Evolutionary conservation across 23 tunicate species (phyloP).

Genomic region (Ciona savignyi): DNA sequence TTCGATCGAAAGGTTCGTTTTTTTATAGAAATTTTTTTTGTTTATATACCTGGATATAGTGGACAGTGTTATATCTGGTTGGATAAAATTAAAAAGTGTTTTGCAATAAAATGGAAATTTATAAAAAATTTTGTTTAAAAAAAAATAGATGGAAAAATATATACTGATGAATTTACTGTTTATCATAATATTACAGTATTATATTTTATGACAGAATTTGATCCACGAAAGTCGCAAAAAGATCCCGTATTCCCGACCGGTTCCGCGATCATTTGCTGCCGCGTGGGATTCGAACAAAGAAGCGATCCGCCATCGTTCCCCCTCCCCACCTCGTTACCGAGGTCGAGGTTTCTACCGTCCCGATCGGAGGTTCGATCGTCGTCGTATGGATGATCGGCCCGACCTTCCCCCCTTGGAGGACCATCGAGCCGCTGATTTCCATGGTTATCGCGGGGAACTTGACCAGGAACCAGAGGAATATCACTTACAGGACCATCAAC

Average conservation of each 20-base stretch:
- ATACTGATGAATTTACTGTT: background rate
- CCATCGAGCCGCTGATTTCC: background rate
- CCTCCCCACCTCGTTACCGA: conserved; percentile 27
- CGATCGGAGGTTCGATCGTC: conserved; percentile 28
- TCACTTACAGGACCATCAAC: background rate
- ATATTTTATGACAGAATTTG: background rate
- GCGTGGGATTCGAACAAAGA: conserved; percentile 98
- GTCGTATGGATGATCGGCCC: conserved; percentile 25
- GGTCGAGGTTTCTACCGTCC: background rate
- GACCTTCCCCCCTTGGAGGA: background rate
- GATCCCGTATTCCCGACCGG: conserved; percentile 87
- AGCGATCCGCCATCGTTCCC: conserved; percentile 46
- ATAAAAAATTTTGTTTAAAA: conserved; percentile 31
- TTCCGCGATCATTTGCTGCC: conserved; percentile 83
- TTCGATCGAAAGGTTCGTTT: conserved; percentile 76
- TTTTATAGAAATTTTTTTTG: too few species aligned
- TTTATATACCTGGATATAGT: too few species aligned
- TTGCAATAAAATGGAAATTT: too few species aligned
- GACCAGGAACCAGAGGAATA: background rate
- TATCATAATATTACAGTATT: background rate
- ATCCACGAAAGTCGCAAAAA: conserved; percentile 52
- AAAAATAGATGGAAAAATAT: conserved; percentile 28
- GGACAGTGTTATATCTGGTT: too few species aligned
- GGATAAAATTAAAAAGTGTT: conserved; percentile 1
- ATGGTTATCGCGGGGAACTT: background rate